Evolutionary conservation across 2,797 vertebrate genomes (phyloP).

Genomic region (Xenops minutus): DNA sequence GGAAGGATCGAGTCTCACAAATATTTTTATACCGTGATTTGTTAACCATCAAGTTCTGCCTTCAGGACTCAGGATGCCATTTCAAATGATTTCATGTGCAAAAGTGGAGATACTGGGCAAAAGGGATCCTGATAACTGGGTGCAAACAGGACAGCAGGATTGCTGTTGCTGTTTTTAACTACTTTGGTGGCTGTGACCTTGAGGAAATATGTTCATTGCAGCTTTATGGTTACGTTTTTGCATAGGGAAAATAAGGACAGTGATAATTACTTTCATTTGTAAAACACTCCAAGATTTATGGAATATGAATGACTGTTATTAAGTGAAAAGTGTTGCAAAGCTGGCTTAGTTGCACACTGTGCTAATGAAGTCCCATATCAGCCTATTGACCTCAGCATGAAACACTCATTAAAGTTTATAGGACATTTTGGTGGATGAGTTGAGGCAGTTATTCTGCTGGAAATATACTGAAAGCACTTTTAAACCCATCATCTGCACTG

Average conservation of each 20-base stretch:
- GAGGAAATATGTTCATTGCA: background rate
- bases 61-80: background rate
- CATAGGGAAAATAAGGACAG: conserved; percentile 16
- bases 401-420: conserved; percentile 41
- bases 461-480: background rate
- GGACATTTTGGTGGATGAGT: conserved; percentile 6
- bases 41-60: background rate
- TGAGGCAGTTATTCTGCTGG: background rate
- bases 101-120: background rate
- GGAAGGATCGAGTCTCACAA: background rate
- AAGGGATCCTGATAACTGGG: background rate
- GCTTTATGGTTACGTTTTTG: background rate
- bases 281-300: conserved; percentile 20
- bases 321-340: conserved; percentile 36
- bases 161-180: background rate
- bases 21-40: conserved; percentile 6
- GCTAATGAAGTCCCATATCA: background rate
- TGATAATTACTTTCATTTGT: conserved; percentile 38
- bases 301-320: conserved; percentile 3
- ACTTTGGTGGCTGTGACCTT: background rate
- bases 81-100: background rate
- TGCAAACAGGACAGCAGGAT: background rate
- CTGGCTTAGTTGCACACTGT: background rate
- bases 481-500: background rate
- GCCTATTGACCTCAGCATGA: conserved; percentile 5